phyloP scores from a whole-genome alignment of 2,797 vertebrate species.

The Pantherophis vulpinus region DNA sequence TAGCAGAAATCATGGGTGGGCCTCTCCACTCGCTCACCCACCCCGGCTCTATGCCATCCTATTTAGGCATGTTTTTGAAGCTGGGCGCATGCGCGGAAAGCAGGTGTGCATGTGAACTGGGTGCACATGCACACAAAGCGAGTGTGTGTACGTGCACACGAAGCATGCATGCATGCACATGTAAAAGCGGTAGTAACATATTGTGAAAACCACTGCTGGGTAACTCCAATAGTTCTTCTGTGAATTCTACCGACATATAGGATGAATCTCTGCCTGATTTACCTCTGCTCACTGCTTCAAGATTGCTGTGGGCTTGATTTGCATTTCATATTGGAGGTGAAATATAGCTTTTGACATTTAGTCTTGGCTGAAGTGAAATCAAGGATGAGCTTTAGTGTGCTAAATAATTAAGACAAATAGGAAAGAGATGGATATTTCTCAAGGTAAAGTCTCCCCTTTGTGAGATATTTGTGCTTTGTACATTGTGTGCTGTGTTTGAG shows the following conservation, averaged over 20 bases:
- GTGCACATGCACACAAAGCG: too few species aligned
- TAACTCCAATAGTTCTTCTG: background rate
- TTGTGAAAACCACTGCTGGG: too few species aligned
- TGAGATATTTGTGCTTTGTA: background rate
- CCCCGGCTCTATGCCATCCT: too few species aligned
- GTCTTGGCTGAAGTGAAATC: background rate
- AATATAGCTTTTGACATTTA: background rate
- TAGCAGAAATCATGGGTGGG: too few species aligned
- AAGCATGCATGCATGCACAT: too few species aligned
- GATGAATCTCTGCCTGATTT: background rate
- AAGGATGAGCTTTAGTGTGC: background rate
- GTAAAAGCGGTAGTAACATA: too few species aligned
- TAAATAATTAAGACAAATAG: background rate
- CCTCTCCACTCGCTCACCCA: too few species aligned
- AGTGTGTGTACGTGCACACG: too few species aligned
- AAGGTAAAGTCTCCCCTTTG: background rate
- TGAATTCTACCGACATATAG: background rate
- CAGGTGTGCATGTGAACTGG: fast-evolving
- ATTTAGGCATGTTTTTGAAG: too few species aligned
- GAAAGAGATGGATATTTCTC: background rate
- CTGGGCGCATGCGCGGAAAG: too few species aligned
- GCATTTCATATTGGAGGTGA: background rate
- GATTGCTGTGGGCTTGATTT: background rate
- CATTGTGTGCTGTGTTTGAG: background rate
- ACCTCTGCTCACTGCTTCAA: background rate